Evolutionary conservation across 2,113 vertebrate genomes (phyloP), one percentile per base, ranked within the genome.

Genomic region (Proterorhinus semilunaris): DNA sequence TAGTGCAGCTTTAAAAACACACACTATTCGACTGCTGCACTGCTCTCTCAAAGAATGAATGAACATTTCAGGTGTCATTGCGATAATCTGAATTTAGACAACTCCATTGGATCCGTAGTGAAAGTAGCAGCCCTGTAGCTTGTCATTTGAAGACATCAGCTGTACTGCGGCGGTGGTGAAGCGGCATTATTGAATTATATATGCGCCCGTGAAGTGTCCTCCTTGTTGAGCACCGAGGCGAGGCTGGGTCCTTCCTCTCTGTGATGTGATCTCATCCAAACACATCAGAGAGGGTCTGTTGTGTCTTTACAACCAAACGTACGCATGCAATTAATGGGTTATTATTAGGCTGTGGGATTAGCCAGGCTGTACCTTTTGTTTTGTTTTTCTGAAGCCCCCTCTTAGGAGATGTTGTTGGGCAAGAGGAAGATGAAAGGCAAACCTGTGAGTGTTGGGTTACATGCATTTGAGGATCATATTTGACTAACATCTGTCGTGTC

Each of bases 101-200:
- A 55, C 49, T 17, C 57, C 49, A 50, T 47, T 44, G 15, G 7
- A 61, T 54, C 47, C 1, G 65, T 27, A 62, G 13, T 17, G 54
- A n/a, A 53, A 16, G 42, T 55, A 9, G 53, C 9, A 27, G 6
- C 16, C 3, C 15, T 46, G 48, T 10, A 51, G 50, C 44, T 36
- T 36, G 55, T 47, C 59, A 50, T 16, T 66, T 69, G 50, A 46
- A 76, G 68, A 53, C 59, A 49, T 11, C 49, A 44, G 71, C 62
- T 75, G 42, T 47, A 69, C 80, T 66, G 54, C 67, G 61, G 58
- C 17, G 48, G 53, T 10, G 27, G 66, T 46, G 58, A 12, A 72
- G 83, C 68, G 51, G 77, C 75, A 52, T 87, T 80, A 89, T 90
- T 88, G 64, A 79, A 89, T 91, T 86, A 89, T 82, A 27, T 47